phyloP scores from a whole-genome alignment of 2,888 invertebrate species.

The Iphiclides podalirius region DNA sequence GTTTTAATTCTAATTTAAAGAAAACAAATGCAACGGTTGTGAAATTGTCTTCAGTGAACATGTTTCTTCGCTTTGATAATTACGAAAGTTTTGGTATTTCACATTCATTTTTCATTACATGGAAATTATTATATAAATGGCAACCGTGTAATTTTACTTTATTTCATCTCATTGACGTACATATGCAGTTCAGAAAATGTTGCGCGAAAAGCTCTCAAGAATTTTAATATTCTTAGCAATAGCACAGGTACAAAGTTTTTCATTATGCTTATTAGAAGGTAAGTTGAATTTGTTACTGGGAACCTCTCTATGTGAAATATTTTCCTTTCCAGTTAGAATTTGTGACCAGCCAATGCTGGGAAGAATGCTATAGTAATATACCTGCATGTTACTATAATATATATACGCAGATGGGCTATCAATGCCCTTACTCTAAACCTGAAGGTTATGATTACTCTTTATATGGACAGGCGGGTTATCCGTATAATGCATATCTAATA shows the following conservation, averaged over 20 bases:
- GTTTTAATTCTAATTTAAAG: not conserved
- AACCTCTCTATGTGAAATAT: too few relatives aligned
- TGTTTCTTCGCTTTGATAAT: conserved; percentile 8
- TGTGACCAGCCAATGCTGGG: conserved; percentile 15
- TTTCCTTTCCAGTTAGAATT: conserved; percentile 10
- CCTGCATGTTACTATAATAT: conserved; percentile 13
- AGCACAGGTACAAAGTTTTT: conserved; percentile 2
- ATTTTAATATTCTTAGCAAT: conserved; percentile 1
- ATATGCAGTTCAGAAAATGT: conserved; percentile 8
- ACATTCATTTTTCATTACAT: conserved; percentile 5
- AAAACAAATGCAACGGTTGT: not conserved
- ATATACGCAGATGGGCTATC: conserved; percentile 13
- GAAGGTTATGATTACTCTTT: conserved; percentile 16
- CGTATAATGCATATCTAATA: conserved; percentile 12
- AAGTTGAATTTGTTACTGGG: not conserved
- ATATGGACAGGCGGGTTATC: conserved; percentile 14
- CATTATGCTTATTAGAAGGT: not conserved
- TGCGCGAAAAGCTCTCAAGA: not conserved
- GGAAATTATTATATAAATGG: conserved; percentile 19
- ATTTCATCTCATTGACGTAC: conserved; percentile 11
- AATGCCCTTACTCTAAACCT: conserved; percentile 14
- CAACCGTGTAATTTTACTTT: conserved; percentile 11
- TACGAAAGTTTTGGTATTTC: conserved; percentile 17
- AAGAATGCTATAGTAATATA: conserved; percentile 15
- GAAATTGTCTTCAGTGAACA: conserved; percentile 1